Conservation (phyloP, 2,113 vertebrate species). For the Leucopsar rothschildi region DNA sequence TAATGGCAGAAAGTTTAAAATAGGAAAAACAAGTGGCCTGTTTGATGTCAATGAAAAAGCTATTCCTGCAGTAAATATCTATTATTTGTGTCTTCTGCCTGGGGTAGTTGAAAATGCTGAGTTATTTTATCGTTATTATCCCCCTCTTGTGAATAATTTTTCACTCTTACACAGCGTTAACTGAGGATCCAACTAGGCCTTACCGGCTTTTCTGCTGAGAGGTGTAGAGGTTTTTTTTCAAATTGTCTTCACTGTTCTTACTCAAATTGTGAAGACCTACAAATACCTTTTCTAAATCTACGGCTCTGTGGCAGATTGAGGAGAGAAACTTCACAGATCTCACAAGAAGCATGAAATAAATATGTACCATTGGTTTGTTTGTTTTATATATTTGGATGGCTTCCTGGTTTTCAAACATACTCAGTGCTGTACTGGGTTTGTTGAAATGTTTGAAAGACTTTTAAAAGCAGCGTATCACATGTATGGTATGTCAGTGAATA, state of each 20-base stretch:
- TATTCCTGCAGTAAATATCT: background rate
- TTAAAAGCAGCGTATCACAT: background rate
- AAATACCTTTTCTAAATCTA: background rate
- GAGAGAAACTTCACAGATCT: background rate
- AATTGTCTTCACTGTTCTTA: background rate
- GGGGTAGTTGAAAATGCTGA: background rate
- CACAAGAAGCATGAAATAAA: background rate
- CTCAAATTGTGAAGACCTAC: background rate
- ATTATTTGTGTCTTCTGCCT: background rate
- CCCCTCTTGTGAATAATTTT: background rate
- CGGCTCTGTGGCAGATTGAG: background rate
- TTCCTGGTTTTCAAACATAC: background rate
- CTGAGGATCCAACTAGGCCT: background rate
- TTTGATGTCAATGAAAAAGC: background rate
- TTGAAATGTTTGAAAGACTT: background rate
- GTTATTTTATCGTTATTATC: background rate
- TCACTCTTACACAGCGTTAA: accelerated
- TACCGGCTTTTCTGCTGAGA: background rate
- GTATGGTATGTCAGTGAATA: background rate
- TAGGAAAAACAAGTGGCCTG: background rate
- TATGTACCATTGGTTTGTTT: background rate
- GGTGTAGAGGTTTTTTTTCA: background rate
- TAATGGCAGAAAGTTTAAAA: background rate
- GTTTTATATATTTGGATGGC: background rate
- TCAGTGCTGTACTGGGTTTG: background rate